Base-by-base conservation (phyloP, 2,888 invertebrate genomes). In the Acrobasis suavella region DNA sequence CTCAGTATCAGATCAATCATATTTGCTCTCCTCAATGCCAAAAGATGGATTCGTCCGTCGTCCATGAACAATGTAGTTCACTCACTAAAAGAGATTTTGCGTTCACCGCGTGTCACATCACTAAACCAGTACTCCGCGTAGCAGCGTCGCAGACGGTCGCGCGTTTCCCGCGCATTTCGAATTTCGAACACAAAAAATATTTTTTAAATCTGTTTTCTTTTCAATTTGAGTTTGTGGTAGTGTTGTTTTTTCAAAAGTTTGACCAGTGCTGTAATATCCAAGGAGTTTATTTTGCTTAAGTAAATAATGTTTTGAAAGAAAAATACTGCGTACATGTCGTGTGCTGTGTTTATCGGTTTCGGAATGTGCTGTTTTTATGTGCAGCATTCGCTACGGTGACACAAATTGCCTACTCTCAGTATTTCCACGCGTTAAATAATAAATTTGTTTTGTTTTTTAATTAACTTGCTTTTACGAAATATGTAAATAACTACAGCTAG, bases 61-160 rank as follows among this genome's bases (percentile, higher is more conserved):
- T 32, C 32, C 32, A 7, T 32, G 16, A 39, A 9, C 38, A 8
- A 7, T 1, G 14, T 46, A 12, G 9, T 56, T 42, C 42, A 22
- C 22, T n/a, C 8, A 39, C 22, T 14, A 22, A 10, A n/a, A 10
- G 50, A 32, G 38, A 38, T 50, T 50, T 60, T 32, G 37, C 62
- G 62, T 63, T 64, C 64, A 64, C 62, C 69, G 9, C 16, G 55
- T 71, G 72, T 75, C 82, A 69, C 87, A 74, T 78, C 87, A 78
- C 89, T 86, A 85, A 63, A 67, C 69, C 83, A 89, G 89, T 89
- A 73, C 70, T 68, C 74, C 81, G 80, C 77, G 68, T 69, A 76
- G 68, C 81, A 76, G 80, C 80, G 78, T 67, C 65, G 70, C 62
- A 73, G 71, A 67, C 82, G 83, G 85, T 75, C 86, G 87, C 81